phyloP scores from a whole-genome alignment of 92 coral and sea anemone genomes.

The Porites lobata region DNA sequence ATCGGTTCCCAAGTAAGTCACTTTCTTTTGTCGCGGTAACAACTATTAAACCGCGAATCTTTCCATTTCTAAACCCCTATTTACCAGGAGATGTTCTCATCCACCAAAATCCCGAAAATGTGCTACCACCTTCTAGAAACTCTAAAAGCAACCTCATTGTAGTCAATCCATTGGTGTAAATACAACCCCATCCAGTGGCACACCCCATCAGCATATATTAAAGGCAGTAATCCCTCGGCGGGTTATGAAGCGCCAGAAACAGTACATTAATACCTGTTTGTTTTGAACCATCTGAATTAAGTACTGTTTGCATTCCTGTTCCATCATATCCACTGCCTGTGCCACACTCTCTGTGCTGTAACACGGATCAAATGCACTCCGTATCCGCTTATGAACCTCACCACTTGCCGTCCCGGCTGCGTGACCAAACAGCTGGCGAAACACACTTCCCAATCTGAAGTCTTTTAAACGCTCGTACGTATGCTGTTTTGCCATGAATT shows the following conservation, averaged over 20 bases:
- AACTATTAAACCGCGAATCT: too few relatives aligned
- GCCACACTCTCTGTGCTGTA: conserved; percentile 75
- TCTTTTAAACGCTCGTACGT: conserved; percentile 68
- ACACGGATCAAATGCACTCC: conserved; percentile 62
- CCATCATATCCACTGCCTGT: conserved; percentile 65
- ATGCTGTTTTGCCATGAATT: conserved; percentile 81
- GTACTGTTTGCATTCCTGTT: conserved; percentile 59
- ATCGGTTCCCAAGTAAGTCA: too few relatives aligned
- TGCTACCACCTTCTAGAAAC: too few relatives aligned
- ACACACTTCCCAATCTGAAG: conserved; percentile 73
- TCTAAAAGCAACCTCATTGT: too few relatives aligned
- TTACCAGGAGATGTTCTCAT: too few relatives aligned
- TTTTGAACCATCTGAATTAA: conserved; percentile 47
- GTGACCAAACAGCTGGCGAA: conserved; percentile 59
- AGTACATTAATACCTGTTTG: conserved; percentile 47
- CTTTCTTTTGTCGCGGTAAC: too few relatives aligned
- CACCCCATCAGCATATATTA: too few relatives aligned
- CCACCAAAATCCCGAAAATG: too few relatives aligned
- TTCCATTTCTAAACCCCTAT: too few relatives aligned
- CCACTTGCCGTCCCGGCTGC: conserved; percentile 81
- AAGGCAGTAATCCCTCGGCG: too few relatives aligned
- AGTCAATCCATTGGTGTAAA: too few relatives aligned
- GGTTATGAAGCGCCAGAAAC: not conserved
- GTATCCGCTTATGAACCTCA: conserved; percentile 69
- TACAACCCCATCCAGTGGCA: too few relatives aligned